Conservation (phyloP, 2,113 vertebrate species). For the Platysteira castanea region DNA sequence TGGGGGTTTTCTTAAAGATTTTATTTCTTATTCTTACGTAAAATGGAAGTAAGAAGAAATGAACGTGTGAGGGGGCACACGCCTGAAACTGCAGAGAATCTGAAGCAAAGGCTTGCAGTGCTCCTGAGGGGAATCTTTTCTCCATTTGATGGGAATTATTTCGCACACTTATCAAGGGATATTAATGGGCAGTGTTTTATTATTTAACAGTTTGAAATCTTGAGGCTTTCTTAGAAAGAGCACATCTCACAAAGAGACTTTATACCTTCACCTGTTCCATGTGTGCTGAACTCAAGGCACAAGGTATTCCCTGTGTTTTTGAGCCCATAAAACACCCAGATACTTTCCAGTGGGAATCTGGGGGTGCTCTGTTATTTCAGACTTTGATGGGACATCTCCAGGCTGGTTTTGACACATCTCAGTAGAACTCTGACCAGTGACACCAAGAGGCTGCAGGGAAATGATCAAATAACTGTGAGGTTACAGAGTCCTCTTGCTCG, state of each 20-base stretch:
- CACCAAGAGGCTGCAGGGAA: neutral
- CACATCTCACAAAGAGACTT: accelerated
- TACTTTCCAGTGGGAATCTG: neutral
- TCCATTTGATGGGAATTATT: neutral
- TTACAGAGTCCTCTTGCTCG: neutral
- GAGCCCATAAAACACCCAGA: neutral
- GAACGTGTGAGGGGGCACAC: accelerated
- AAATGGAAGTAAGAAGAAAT: neutral
- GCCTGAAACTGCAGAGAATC: neutral
- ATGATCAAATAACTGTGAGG: neutral
- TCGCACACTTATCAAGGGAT: neutral
- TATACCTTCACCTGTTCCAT: neutral
- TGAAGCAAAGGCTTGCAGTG: neutral
- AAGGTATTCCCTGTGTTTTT: neutral
- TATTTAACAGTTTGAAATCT: neutral
- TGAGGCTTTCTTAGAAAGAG: neutral
- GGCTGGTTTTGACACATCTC: neutral
- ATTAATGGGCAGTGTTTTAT: neutral
- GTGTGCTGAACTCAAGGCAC: neutral
- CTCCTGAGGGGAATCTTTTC: neutral
- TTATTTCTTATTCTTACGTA: neutral
- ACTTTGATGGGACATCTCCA: neutral
- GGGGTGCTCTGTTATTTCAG: neutral
- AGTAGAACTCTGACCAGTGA: neutral
- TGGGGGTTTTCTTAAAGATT: neutral